Evolutionary conservation across 2,797 vertebrate species (phyloP).

Genomic region (Lagorchestes hirsutus): DNA sequence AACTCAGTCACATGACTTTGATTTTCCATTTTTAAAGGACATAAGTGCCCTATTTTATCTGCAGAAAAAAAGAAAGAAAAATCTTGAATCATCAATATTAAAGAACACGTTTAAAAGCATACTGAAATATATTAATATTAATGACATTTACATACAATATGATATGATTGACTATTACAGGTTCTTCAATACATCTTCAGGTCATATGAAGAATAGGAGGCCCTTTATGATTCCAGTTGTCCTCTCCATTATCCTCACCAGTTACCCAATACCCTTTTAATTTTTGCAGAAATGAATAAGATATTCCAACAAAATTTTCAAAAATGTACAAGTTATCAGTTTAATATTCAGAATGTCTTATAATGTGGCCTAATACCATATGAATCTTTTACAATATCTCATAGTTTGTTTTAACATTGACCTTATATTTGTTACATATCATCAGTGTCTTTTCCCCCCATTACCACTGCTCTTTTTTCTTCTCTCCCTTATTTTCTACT

Average conservation of each 20-base stretch:
- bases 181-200: neutral
- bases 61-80: neutral
- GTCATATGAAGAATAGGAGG: neutral
- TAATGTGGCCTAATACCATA: neutral
- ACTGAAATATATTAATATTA: neutral
- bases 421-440: neutral
- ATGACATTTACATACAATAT: neutral
- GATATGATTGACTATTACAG: neutral
- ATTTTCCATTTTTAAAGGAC: neutral
- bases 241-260: neutral
- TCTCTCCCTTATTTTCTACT: neutral
- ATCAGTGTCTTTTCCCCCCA: neutral
- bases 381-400: neutral
- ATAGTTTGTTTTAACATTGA: neutral
- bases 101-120: neutral
- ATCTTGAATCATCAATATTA: too few relatives aligned
- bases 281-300: neutral
- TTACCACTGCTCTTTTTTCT: neutral
- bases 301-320: neutral
- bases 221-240: neutral
- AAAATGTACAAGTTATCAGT: accelerated
- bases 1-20: neutral
- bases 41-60: neutral
- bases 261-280: neutral
- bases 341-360: neutral